Percentiles rank a stretch among this genome's conserved stretches.
Evolutionary conservation across 2,797 vertebrate genomes (phyloP).

Genomic region (Sarcophilus harrisii): DNA sequence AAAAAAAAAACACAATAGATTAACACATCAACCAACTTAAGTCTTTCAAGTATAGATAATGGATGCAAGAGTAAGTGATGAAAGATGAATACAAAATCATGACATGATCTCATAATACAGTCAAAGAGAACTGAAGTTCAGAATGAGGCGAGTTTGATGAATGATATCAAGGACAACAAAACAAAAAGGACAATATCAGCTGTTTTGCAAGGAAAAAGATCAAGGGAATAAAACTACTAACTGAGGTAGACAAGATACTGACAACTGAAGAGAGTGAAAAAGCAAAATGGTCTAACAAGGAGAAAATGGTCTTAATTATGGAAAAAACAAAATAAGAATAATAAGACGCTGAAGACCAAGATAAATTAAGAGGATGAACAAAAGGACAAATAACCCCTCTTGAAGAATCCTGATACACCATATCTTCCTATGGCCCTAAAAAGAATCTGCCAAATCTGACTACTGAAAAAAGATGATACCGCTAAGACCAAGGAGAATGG

Average conservation of each 20-base stretch:
- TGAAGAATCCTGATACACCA: background rate
- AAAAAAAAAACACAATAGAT: background rate
- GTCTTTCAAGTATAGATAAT: background rate
- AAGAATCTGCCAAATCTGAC: background rate
- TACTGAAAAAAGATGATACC: background rate
- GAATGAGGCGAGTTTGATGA: background rate
- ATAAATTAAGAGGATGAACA: background rate
- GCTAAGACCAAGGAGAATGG: background rate
- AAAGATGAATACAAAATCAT: background rate
- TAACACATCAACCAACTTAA: background rate
- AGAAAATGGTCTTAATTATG: background rate
- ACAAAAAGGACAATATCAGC: background rate
- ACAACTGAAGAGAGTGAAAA: background rate
- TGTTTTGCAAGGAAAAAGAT: background rate
- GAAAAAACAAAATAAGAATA: background rate
- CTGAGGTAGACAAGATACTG: background rate
- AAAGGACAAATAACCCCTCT: background rate
- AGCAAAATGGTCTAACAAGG: background rate
- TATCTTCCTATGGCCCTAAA: background rate
- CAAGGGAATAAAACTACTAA: background rate
- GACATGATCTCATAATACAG: background rate
- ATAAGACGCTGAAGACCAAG: background rate
- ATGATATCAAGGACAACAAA: background rate
- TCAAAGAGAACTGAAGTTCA: background rate
- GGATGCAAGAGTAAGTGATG: background rate